phyloP scores from a whole-genome alignment of 2,797 vertebrate species.

The Aldrovandia affinis region DNA sequence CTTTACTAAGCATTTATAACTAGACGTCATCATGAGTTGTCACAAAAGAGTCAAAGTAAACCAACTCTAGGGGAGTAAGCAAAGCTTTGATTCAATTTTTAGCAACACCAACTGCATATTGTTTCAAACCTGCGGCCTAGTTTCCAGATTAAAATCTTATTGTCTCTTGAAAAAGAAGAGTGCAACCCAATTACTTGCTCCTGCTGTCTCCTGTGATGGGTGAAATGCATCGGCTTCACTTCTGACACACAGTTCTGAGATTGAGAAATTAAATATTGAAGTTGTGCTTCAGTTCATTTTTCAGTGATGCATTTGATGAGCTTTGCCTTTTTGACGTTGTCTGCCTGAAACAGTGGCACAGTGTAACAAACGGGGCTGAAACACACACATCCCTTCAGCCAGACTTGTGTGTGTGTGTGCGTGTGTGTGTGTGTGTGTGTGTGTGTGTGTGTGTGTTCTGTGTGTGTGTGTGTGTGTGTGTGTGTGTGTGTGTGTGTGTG shows the following conservation, averaged over 20 bases:
- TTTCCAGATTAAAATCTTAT: neutral
- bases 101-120: conserved; percentile 16
- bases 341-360: neutral
- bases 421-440: neutral
- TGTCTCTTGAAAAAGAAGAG: conserved; percentile 8
- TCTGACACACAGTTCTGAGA: neutral
- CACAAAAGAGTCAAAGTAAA: neutral
- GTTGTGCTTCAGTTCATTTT: neutral
- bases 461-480: no score
- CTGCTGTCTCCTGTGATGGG: conserved; percentile 1
- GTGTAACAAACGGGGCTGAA: neutral
- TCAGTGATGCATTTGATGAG: neutral
- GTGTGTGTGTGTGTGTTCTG: neutral
- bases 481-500: no score
- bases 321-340: neutral
- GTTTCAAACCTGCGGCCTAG: neutral
- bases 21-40: neutral
- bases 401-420: neutral
- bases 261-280: conserved; percentile 4
- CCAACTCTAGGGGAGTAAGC: neutral
- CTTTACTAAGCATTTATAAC: neutral
- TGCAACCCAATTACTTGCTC: conserved; percentile 20
- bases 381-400: no score
- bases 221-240: conserved; percentile 11
- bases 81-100: conserved; percentile 13